Percentiles rank a stretch among this genome's conserved stretches.
These are phyloP conservation scores for Sinocyclocheilus maitianheensis DNA, from an alignment of 2,113 vertebrate species.

Conservation along the genomic window DNA sequence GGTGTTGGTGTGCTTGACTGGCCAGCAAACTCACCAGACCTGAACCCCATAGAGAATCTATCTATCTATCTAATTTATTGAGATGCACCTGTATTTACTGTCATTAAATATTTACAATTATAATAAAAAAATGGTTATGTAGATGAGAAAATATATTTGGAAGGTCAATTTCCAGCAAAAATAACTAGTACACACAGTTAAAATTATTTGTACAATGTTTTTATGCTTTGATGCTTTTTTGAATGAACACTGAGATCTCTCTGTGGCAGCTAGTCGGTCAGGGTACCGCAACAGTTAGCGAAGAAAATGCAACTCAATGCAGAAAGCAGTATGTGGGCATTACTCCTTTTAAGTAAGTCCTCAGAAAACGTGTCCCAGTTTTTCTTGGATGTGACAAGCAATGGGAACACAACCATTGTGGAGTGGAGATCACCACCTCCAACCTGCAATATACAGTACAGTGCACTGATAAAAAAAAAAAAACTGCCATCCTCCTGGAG, in stretches of 20 bases:
- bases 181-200: too few species aligned
- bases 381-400: conserved; percentile 25
- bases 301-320: conserved; percentile 9
- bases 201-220: neutral
- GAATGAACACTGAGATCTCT: neutral
- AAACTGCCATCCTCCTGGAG: neutral
- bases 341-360: conserved; percentile 20
- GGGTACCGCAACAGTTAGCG: conserved; percentile 48
- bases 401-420: conserved; percentile 32
- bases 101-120: too few species aligned
- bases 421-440: conserved; percentile 6
- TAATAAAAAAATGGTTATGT: too few species aligned
- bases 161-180: too few species aligned
- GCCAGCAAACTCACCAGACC: too few species aligned
- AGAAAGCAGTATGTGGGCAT: conserved; percentile 8
- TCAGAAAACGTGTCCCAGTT: conserved; percentile 26
- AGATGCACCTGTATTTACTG: too few species aligned
- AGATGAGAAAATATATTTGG: too few species aligned
- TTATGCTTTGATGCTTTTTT: neutral
- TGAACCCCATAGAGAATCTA: too few species aligned
- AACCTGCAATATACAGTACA: conserved; percentile 36
- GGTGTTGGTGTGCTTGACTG: too few species aligned
- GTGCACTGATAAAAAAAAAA: too few species aligned
- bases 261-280: neutral
- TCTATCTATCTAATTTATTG: too few species aligned